Evolutionary conservation across 2,113 vertebrate species (phyloP).

Genomic region (Megaceryle torquata): DNA sequence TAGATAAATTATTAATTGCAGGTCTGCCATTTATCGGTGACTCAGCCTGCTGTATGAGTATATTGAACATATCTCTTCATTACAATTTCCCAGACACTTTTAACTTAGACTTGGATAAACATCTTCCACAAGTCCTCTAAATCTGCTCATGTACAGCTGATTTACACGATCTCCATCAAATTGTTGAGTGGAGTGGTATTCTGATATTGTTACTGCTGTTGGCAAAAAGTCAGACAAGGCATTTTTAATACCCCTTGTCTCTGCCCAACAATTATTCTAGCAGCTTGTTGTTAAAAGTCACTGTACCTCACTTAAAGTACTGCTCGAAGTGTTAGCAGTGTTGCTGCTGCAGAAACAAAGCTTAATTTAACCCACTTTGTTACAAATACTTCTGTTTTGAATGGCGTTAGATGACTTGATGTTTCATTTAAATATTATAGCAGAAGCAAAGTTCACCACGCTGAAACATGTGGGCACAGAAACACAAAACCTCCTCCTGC

Average conservation of each 20-base stretch:
- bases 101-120: neutral
- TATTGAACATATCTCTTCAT: slow-evolving; percentile 13
- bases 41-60: slow-evolving; percentile 25
- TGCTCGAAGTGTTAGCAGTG: neutral
- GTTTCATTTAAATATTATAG: neutral
- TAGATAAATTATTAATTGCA: slow-evolving; percentile 47
- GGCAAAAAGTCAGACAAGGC: neutral
- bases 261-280: neutral
- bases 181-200: neutral
- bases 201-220: neutral
- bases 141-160: neutral
- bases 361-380: neutral
- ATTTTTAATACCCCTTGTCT: neutral
- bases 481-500: neutral
- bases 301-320: neutral
- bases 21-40: neutral
- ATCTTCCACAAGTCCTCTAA: neutral
- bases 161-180: neutral
- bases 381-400: neutral
- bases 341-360: neutral
- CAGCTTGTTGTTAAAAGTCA: neutral
- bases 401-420: neutral
- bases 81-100: slow-evolving; percentile 3
- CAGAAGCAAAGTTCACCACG: neutral
- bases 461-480: neutral